phyloP scores from a whole-genome alignment of 2,797 vertebrate genomes.

The Bovichtus diacanthus region DNA sequence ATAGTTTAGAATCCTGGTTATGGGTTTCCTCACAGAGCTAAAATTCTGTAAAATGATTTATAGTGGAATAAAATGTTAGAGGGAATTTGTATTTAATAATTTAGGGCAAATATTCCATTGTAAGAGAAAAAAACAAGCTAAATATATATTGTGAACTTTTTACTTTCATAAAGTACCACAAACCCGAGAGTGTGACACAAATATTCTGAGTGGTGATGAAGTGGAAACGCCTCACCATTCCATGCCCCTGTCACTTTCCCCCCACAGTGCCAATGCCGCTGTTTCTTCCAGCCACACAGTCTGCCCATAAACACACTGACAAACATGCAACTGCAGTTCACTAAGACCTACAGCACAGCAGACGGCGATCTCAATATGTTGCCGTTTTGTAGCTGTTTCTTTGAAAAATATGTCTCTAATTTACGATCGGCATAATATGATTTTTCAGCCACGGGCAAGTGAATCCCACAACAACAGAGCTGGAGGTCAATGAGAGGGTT shows the following conservation, averaged over 20 bases:
- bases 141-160: constrained; percentile 33
- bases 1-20: constrained; percentile 26
- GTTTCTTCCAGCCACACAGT: constrained; percentile 55
- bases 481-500: constrained; percentile 24
- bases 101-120: constrained; percentile 39
- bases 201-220: constrained; percentile 34
- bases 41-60: constrained; percentile 56
- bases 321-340: constrained; percentile 48
- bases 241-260: constrained; percentile 36
- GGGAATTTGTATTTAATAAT: constrained; percentile 50
- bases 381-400: constrained; percentile 30
- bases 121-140: constrained; percentile 11
- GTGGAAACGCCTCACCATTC: constrained; percentile 24
- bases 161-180: constrained; percentile 25
- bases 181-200: constrained; percentile 51
- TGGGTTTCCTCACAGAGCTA: constrained; percentile 47
- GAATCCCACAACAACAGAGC: constrained; percentile 43
- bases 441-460: constrained; percentile 26
- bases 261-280: constrained; percentile 25
- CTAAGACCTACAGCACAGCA: constrained; percentile 38
- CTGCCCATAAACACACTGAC: constrained; percentile 64
- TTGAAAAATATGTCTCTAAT: constrained; percentile 41
- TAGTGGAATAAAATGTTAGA: constrained; percentile 28
- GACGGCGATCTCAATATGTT: constrained; percentile 36
- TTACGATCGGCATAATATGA: constrained; percentile 30